Evolutionary conservation across 2,113 vertebrate genomes (phyloP).

Genomic region (rabbit (Oryctolagus cuniculus)): DNA sequence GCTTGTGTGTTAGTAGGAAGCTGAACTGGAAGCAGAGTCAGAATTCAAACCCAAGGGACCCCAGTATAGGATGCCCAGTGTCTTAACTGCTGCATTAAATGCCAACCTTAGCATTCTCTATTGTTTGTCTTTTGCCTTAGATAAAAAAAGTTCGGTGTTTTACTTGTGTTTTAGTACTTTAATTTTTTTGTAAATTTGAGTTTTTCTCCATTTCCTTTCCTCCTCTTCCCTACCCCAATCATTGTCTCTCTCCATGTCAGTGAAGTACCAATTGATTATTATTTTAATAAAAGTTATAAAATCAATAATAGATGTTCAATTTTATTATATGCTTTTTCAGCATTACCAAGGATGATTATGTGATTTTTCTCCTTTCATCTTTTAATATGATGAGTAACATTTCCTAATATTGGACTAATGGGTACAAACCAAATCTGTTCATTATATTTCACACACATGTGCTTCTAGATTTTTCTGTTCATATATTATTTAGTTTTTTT

Average conservation of each 20-base stretch:
- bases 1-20: no score
- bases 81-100: no score
- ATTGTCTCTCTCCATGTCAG: background rate
- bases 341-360: background rate
- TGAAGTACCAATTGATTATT: background rate
- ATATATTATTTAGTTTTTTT: conserved; percentile 9
- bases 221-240: background rate
- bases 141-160: background rate
- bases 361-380: conserved; percentile 1
- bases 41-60: no score
- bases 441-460: background rate
- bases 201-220: no score
- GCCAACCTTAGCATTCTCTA: background rate
- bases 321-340: background rate
- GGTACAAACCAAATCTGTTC: background rate
- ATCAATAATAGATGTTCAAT: background rate
- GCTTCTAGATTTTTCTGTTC: background rate
- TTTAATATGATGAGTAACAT: background rate
- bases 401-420: background rate
- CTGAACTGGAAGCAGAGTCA: no score
- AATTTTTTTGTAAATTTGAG: conserved; percentile 3
- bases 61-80: no score
- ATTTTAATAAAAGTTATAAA: background rate
- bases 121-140: background rate
- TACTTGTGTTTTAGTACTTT: background rate